phyloP scores from a whole-genome alignment of 2,113 vertebrate genomes.

The Australoheros scitulus region DNA sequence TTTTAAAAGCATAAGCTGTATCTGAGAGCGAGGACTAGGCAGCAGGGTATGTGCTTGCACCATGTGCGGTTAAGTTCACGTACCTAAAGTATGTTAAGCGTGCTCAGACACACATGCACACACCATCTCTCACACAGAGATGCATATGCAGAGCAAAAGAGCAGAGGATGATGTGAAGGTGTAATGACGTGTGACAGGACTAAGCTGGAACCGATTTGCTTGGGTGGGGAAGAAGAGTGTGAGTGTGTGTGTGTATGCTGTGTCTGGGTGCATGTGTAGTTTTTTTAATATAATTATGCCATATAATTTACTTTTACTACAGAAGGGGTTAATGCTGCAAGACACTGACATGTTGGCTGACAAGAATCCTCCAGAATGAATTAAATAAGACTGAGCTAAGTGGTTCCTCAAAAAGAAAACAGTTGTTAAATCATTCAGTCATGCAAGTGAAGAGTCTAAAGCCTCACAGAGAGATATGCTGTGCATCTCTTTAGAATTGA shows the following conservation, averaged over 20 bases:
- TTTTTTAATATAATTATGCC: neutral
- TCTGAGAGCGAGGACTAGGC: slow-evolving; percentile 9
- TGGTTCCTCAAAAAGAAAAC: slow-evolving; percentile 9
- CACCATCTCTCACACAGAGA: slow-evolving; percentile 5
- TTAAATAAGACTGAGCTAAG: slow-evolving; percentile 2
- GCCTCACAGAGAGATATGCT: neutral
- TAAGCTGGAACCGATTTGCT: slow-evolving; percentile 62
- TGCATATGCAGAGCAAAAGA: slow-evolving; percentile 30
- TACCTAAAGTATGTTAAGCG: slow-evolving; percentile 33
- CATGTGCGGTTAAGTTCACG: slow-evolving; percentile 34
- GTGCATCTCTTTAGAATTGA: neutral
- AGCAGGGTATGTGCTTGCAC: neutral
- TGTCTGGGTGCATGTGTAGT: neutral
- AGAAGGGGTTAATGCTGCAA: slow-evolving; percentile 18
- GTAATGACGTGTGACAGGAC: slow-evolving; percentile 73
- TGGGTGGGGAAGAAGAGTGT: slow-evolving; percentile 25
- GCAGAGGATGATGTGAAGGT: slow-evolving; percentile 56
- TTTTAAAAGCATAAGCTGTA: slow-evolving; percentile 21
- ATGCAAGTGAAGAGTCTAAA: slow-evolving; percentile 5
- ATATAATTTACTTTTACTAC: slow-evolving; percentile 30
- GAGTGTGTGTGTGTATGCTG: neutral
- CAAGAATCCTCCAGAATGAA: slow-evolving; percentile 17
- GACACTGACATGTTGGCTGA: neutral
- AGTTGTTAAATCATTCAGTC: slow-evolving; percentile 19
- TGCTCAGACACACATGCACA: slow-evolving; percentile 22